A percentile compares a stretch with the other conserved stretches of the same genome.
Evolutionary conservation across 1,140 invertebrate species (phyloP).

Genomic region (Aradophagus sp.): DNA sequence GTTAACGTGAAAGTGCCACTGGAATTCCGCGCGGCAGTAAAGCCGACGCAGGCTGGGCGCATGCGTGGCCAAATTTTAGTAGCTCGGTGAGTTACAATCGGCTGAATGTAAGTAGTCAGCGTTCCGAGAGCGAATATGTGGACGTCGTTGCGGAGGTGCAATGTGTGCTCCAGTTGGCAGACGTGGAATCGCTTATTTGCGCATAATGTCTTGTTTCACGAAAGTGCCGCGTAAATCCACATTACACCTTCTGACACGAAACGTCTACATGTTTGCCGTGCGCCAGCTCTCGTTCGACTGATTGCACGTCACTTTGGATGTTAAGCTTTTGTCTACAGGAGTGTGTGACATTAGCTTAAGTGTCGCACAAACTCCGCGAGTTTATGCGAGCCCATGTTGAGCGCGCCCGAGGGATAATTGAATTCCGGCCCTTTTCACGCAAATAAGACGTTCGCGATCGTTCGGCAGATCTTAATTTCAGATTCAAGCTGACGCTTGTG

Average conservation of each 20-base stretch:
- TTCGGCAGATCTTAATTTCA: too few relatives aligned
- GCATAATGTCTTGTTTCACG: conserved; percentile 55
- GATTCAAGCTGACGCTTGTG: too few relatives aligned
- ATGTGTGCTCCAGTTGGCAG: conserved; percentile 47
- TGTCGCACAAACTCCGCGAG: conserved; percentile 41
- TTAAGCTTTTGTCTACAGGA: conserved; percentile 47
- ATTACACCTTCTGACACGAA: conserved; percentile 47
- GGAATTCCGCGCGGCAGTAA: background rate
- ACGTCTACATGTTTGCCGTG: conserved; percentile 51
- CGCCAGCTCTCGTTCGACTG: conserved; percentile 47
- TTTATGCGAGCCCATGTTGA: conserved; percentile 38
- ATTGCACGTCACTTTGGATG: conserved; percentile 51
- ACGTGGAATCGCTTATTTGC: conserved; percentile 52
- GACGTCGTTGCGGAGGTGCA: conserved; percentile 42
- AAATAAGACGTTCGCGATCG: conserved; percentile 11
- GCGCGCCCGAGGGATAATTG: conserved; percentile 41
- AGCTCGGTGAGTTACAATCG: conserved; percentile 30
- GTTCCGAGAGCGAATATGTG: conserved; percentile 34
- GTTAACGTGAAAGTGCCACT: too few relatives aligned
- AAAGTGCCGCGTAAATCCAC: conserved; percentile 53
- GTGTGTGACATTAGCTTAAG: conserved; percentile 39
- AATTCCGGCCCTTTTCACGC: conserved; percentile 33
- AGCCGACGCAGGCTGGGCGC: conserved; percentile 23
- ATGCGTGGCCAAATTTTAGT: conserved; percentile 36
- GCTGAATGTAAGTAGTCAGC: conserved; percentile 42